A percentile compares a stretch with the other conserved stretches of the same genome.
phyloP scores from a whole-genome alignment of 2,888 invertebrate species.

The Toxonevra muliebris region DNA sequence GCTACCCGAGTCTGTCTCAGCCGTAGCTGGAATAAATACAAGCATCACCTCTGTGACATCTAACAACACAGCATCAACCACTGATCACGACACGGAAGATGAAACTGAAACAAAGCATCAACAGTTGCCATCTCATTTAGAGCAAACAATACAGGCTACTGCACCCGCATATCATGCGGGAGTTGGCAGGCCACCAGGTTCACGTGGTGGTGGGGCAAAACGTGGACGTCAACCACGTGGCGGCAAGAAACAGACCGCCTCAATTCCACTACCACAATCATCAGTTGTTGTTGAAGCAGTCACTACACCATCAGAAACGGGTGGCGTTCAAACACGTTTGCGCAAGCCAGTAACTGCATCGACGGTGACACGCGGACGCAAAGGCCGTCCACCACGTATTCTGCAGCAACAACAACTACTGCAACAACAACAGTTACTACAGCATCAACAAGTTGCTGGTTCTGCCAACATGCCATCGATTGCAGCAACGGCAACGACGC shows the following conservation, averaged over 20 bases:
- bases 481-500: not conserved
- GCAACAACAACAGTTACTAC: constrained; percentile 32
- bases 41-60: too few species aligned
- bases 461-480: constrained; percentile 20
- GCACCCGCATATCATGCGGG: constrained; percentile 34
- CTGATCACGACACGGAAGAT: constrained; percentile 63
- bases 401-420: constrained; percentile 54
- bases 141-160: not conserved
- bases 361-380: constrained; percentile 60
- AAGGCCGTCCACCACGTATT: constrained; percentile 65
- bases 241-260: constrained; percentile 54
- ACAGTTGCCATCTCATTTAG: constrained; percentile 23
- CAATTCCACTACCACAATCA: constrained; percentile 40
- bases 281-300: not conserved
- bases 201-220: constrained; percentile 51
- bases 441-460: constrained; percentile 30
- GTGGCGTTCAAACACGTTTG: constrained; percentile 70
- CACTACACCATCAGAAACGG: constrained; percentile 26
- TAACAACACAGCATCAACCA: constrained; percentile 36
- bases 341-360: constrained; percentile 57
- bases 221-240: constrained; percentile 60
- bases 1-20: too few species aligned
- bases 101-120: constrained; percentile 54
- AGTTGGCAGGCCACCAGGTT: constrained; percentile 49
- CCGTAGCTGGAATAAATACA: too few species aligned